A percentile compares a stretch with the other conserved stretches of the same genome.
Conservation (phyloP, 1,140 invertebrate genomes). For the Ephestia elutella region DNA sequence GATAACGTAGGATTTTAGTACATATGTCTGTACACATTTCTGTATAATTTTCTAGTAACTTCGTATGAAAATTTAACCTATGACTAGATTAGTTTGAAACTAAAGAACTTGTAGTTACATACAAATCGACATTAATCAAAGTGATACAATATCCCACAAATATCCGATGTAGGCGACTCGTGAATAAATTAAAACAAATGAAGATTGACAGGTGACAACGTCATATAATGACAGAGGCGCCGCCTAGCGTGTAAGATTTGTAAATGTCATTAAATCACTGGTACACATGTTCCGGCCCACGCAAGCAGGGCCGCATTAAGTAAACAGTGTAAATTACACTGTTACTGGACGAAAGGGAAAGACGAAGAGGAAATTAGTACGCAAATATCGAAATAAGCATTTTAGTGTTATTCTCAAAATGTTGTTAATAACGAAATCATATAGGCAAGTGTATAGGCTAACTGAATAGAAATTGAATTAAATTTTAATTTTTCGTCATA, state of each 20-base stretch:
- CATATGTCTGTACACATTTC: too few relatives aligned
- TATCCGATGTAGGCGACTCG: conserved; percentile 8
- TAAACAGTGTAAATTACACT: conserved; percentile 8
- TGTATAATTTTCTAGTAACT: too few relatives aligned
- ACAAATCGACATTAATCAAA: background rate
- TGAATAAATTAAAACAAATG: conserved; percentile 23
- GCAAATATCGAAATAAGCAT: too few relatives aligned
- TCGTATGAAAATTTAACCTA: too few relatives aligned
- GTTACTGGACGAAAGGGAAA: background rate
- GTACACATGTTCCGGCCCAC: conserved; percentile 15
- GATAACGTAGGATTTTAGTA: too few relatives aligned
- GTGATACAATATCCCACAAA: background rate
- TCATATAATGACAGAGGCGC: conserved; percentile 13
- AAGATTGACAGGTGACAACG: conserved; percentile 18
- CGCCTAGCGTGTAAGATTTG: conserved; percentile 18
- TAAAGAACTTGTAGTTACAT: too few relatives aligned
- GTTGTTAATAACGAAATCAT: too few relatives aligned
- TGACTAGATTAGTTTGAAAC: background rate
- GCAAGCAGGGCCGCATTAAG: background rate
- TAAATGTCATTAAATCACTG: conserved; percentile 20
- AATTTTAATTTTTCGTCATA: too few relatives aligned
- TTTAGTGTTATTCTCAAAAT: too few relatives aligned
- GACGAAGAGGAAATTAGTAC: background rate
- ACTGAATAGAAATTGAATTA: too few relatives aligned
- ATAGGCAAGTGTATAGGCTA: too few relatives aligned